Evolutionary conservation across 2,797 vertebrate genomes (phyloP).

Genomic region (Picus viridis): DNA sequence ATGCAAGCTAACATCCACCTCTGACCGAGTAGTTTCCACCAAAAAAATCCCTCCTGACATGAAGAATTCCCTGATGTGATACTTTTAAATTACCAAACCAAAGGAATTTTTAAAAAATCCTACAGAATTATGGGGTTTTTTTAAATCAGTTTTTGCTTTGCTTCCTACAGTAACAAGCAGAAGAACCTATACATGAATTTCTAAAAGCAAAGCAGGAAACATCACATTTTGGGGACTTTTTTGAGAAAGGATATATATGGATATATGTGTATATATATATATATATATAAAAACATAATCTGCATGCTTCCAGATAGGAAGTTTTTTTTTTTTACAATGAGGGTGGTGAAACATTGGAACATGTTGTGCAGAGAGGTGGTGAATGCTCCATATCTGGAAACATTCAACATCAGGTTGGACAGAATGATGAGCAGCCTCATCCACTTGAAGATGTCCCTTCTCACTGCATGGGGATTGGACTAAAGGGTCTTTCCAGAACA

Average conservation of each 20-base stretch:
- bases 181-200: neutral
- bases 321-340: too few species aligned
- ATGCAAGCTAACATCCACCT: neutral
- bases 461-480: too few species aligned
- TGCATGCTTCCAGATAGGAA: neutral
- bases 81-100: neutral
- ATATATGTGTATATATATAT: neutral
- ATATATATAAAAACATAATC: neutral
- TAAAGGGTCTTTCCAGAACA: too few species aligned
- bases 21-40: neutral
- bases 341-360: too few species aligned
- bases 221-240: neutral
- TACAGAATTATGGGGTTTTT: neutral
- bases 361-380: too few species aligned
- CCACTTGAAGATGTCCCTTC: too few species aligned
- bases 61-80: neutral
- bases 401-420: too few species aligned
- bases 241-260: neutral
- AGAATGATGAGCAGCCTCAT: too few species aligned
- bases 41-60: neutral
- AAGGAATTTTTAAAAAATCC: neutral
- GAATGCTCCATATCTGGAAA: too few species aligned
- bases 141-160: neutral
- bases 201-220: neutral
- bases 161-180: neutral